These are phyloP conservation scores for Rhyacophila evoluta DNA, from an alignment of 2,888 invertebrate species.

Conservation along the genomic window DNA sequence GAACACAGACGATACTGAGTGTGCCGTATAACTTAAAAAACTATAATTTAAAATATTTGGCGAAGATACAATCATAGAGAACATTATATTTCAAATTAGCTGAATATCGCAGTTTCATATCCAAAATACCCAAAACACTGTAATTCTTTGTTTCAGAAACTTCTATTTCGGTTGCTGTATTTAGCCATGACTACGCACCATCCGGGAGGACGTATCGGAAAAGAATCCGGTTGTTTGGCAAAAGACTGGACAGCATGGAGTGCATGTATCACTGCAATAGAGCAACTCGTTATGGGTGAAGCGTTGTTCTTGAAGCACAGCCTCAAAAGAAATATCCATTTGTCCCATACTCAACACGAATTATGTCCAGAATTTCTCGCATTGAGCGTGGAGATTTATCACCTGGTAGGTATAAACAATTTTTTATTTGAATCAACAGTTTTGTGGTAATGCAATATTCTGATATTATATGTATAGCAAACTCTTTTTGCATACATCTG, in stretches of 20 bases:
- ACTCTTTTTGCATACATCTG: too few relatives aligned
- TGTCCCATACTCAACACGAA: conserved; percentile 54
- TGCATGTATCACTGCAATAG: conserved; percentile 61
- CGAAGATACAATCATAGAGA: too few relatives aligned
- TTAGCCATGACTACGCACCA: conserved; percentile 63
- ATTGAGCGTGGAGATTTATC: conserved; percentile 63
- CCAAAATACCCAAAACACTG: too few relatives aligned
- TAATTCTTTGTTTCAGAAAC: conserved; percentile 57
- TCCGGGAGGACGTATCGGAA: conserved; percentile 60
- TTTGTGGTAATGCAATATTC: too few relatives aligned
- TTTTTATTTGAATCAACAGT: too few relatives aligned
- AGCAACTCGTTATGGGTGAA: conserved; percentile 64
- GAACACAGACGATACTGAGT: too few relatives aligned
- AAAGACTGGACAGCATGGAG: conserved; percentile 63
- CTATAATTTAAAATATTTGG: too few relatives aligned
- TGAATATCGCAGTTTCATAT: too few relatives aligned
- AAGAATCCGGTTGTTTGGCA: conserved; percentile 61
- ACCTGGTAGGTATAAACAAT: conserved; percentile 63
- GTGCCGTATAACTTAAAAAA: too few relatives aligned
- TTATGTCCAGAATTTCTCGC: conserved; percentile 58
- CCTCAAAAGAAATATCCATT: conserved; percentile 56
- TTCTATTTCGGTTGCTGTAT: conserved; percentile 62
- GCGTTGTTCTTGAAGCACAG: conserved; percentile 60
- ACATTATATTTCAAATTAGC: too few relatives aligned
- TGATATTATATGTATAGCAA: too few relatives aligned